Base-by-base conservation (phyloP, 2,888 invertebrate genomes). In the Drosophila neoperkinsi region DNA sequence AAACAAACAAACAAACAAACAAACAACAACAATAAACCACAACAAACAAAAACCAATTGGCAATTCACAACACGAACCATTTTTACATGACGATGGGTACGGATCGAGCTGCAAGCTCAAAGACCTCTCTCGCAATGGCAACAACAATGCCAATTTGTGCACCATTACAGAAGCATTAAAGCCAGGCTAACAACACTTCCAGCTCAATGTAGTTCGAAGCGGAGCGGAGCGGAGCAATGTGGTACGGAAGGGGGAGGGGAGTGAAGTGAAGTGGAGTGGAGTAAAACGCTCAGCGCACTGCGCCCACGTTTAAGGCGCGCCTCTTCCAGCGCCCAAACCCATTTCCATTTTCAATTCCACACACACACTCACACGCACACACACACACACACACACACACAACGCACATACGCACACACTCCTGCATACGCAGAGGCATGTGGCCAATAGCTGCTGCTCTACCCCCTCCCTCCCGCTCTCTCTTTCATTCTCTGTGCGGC, bases 161-260 rank as follows among this genome's bases (percentile, higher is more conserved):
- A 69, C 80, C 83, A 88, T 83, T 88, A 88, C 88, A 83, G 86
- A 69, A 85, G 82, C 80, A 88, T 88, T 82, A 82, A 75, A 79
- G 70, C 74, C 56, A 49, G 50, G 68, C 79, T 69, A 84, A 87
- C 82, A 88, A 62, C 81, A 83, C 66, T 68, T 38, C 60, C 59
- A 69, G 53, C 64, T 31, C 60, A 36, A 65, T 64, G 64, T 65
- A 62, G 61, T 59, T 57, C 30, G 56, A n/a, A 43, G 50, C 30
- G 11, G 46, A 46, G 50, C 30, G 11, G 46, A 46, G 25, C 46
- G 9, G 4, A 25, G 46, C 46, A 16, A 25, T 25, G 16, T 25
- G 4, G 16, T 3, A 2, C 1, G 21, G 16, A n/a, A 7, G 18
- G 38, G 0, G 28, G 2, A 0, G 25, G 13, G 6, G 25, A 41